Base-by-base conservation (phyloP, 1,140 invertebrate genomes). In the Lepidurus packardi region DNA sequence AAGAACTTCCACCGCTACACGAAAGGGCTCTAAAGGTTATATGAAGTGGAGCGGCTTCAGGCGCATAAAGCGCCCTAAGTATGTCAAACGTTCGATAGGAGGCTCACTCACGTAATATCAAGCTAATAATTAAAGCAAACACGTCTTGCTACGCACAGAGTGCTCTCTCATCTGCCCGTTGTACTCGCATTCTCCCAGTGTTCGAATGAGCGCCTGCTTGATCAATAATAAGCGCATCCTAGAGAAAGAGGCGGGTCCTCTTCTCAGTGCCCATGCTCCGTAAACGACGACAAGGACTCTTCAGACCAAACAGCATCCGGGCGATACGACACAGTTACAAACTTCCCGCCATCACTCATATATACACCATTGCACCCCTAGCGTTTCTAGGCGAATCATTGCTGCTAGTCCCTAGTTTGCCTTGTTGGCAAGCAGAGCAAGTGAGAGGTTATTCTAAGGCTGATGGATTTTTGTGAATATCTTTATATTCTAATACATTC, bases 81-180 rank as follows among this genome's bases (percentile, higher is more conserved):
- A 16, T 7, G 16, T 65, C 16, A 65, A 65, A 65, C 53, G 21
- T 21, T n/a, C 13, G 16, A 10, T 21, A 21, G 16, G 13, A 65
- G 34, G 53, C 53, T 65, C 13, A 65, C 16, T 65, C 53, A 9
- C 53, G 53, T 65, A 65, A 21, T 13, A 65, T 65, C 53, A 65
- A 16, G 53, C 21, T 65, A 65, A 65, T n/a, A 65, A 65, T 7
- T 7, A 16, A 16, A 13, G 9, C 53, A 16, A 65, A 65, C 53
- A 65, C 53, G 53, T 65, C 53, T 65, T 65, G 21, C 53, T 65
- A 65, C 53, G 53, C 53, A 65, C 53, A 65, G 53, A 65, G 53
- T 65, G 53, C 53, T 65, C 53, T 65, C 53, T 65, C 6, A 21
- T 65, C 53, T 65, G 53, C 53, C 13, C 53, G 16, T 65, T 65